Evolutionary conservation across 2,888 invertebrate genomes (phyloP), one percentile per base, ranked within the genome.

Genomic region (Melipona bicolor): DNA sequence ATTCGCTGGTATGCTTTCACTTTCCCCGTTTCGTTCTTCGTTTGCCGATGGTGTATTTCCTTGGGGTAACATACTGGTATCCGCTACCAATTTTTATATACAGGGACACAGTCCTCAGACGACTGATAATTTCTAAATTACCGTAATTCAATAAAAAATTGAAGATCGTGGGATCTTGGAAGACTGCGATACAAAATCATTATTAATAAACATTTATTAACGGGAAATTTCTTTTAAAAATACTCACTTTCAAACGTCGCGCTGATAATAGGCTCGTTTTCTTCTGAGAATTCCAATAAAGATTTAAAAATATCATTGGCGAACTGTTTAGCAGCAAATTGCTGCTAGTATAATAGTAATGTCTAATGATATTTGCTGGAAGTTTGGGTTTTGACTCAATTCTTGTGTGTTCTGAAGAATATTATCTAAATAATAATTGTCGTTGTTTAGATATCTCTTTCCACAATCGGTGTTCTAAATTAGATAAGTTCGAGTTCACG

Each of bases 101-200:
- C 69, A 97, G 95, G 77, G 97, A 97, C 92, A 97, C 96, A 81
- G 95, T 89, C 43, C 96, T 96, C 77, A 95, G 91, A 76, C 91
- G 90, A n/a, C 91, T 84, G 21, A 83, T 54, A 74, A 82, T 95
- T 93, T 90, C 90, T 91, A 90, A 94, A 32, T 82, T 87, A 27
- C 91, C 95, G 94, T 95, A 95, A 85, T 95, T 95, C 56, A 95
- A 94, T 21, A 96, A 94, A 88, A 95, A 96, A 90, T 96, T 96
- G 84, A 96, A 95, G 81, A 95, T 95, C 64, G 94, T 95, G n/a
- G 96, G 95, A 92, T 96, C 96, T 82, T 95, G 95, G 86, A 96
- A 96, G 91, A 96, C 95, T 93, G 88, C 21, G 70, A 82, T 61
- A 15, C 21, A 54, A 69, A 71, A 80, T 81, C n/a, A 54, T 13